Percentiles rank a stretch among this genome's conserved stretches.
Conservation (phyloP, 1,140 invertebrate genomes). For the Teleopsis dalmanni region DNA sequence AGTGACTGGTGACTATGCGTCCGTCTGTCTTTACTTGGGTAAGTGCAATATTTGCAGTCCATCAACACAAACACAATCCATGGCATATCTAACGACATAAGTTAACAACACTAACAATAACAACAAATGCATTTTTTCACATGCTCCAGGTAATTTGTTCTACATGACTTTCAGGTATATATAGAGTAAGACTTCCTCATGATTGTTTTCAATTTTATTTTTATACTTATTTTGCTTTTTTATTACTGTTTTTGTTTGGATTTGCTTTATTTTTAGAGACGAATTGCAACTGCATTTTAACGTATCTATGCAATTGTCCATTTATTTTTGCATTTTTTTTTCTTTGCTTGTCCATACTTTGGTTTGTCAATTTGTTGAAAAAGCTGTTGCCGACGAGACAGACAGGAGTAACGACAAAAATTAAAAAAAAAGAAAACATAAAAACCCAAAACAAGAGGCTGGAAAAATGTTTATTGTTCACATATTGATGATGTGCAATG, state of each 20-base stretch:
- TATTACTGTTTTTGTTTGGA: background rate
- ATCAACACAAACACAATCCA: conserved; percentile 9
- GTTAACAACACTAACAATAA: background rate
- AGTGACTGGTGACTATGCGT: background rate
- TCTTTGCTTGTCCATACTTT: too few relatives aligned
- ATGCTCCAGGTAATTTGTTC: background rate
- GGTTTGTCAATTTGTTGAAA: too few relatives aligned
- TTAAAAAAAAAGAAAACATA: background rate
- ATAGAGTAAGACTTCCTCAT: background rate
- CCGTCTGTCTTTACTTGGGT: background rate
- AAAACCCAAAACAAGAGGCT: background rate
- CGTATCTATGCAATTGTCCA: too few relatives aligned
- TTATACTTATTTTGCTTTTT: background rate
- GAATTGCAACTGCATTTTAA: too few relatives aligned
- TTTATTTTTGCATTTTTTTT: too few relatives aligned
- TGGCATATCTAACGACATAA: background rate
- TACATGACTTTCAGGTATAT: background rate
- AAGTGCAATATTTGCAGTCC: conserved; percentile 11
- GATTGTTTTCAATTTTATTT: background rate
- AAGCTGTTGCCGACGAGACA: background rate
- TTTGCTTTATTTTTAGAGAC: too few relatives aligned
- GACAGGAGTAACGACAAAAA: background rate
- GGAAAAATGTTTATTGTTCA: background rate
- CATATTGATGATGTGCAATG: background rate
- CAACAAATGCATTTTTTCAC: too few relatives aligned